These are phyloP conservation scores for Mustela nigripes DNA, from an alignment of 2,113 vertebrate species.

Conservation along the genomic window DNA sequence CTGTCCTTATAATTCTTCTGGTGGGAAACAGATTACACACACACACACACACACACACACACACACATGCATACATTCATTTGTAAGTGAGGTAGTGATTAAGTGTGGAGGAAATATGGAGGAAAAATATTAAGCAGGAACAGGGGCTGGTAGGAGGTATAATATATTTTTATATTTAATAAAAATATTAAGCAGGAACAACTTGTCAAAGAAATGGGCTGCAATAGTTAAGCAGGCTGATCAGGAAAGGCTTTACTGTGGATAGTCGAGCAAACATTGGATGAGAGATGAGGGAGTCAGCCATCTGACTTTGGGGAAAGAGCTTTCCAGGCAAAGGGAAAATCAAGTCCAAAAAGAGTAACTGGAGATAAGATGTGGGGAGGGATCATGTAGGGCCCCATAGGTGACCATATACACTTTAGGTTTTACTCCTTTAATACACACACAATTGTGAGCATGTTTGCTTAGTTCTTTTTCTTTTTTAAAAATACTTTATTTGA, in stretches of 20 bases:
- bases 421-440: not conserved
- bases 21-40: not conserved
- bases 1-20: conserved; percentile 10
- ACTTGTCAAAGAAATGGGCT: not conserved
- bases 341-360: not conserved
- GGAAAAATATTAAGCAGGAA: not conserved
- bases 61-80: not conserved
- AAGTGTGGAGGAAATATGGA: not conserved
- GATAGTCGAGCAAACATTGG: not conserved
- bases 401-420: not conserved
- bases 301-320: not conserved
- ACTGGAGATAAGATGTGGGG: not conserved
- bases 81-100: not conserved
- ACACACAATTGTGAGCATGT: not conserved
- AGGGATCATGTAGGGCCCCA: not conserved
- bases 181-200: not conserved
- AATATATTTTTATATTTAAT: no score
- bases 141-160: not conserved
- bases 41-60: no score
- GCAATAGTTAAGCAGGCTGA: not conserved
- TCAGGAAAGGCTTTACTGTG: not conserved
- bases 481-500: not conserved
- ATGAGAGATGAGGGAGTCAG: not conserved
- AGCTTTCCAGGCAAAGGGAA: not conserved
- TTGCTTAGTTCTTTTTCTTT: not conserved